These are phyloP conservation scores for Pachymerium ferrugineum DNA, from an alignment of 2,888 invertebrate species.

Conservation along the genomic window DNA sequence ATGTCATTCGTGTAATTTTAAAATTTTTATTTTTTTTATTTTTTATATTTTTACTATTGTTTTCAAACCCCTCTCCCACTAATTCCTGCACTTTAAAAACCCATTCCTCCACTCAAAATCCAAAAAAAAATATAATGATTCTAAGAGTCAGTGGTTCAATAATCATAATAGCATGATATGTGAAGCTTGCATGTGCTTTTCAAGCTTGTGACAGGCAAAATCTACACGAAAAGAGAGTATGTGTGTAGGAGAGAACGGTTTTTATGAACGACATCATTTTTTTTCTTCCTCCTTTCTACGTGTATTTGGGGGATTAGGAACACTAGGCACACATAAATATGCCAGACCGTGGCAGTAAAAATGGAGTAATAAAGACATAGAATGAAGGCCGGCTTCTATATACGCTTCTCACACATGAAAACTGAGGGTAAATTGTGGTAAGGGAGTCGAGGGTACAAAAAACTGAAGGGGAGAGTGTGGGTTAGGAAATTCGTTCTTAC, in stretches of 20 bases:
- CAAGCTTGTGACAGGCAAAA: not conserved
- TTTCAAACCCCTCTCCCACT: too few species aligned
- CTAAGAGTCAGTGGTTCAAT: not conserved
- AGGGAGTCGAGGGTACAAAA: not conserved
- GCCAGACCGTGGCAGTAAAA: constrained; percentile 9
- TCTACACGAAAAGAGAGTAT: not conserved
- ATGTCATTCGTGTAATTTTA: too few species aligned
- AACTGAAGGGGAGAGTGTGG: not conserved
- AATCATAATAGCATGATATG: not conserved
- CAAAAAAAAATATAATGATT: not conserved
- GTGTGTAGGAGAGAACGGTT: not conserved
- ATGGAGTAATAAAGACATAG: constrained; percentile 4
- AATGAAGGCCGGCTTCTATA: not conserved
- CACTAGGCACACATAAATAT: constrained; percentile 6
- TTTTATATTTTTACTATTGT: too few species aligned
- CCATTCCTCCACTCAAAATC: not conserved
- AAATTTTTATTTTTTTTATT: too few species aligned
- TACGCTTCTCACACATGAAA: not conserved
- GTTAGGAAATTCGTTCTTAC: not conserved
- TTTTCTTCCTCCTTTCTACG: not conserved
- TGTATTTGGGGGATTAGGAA: constrained; percentile 12
- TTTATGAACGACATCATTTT: constrained; percentile 12
- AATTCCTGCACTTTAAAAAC: too few species aligned
- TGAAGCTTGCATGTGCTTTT: not conserved
- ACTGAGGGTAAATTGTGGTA: not conserved